Conservation (phyloP, 2,888 invertebrate species). For the Scaptomyza parva region DNA sequence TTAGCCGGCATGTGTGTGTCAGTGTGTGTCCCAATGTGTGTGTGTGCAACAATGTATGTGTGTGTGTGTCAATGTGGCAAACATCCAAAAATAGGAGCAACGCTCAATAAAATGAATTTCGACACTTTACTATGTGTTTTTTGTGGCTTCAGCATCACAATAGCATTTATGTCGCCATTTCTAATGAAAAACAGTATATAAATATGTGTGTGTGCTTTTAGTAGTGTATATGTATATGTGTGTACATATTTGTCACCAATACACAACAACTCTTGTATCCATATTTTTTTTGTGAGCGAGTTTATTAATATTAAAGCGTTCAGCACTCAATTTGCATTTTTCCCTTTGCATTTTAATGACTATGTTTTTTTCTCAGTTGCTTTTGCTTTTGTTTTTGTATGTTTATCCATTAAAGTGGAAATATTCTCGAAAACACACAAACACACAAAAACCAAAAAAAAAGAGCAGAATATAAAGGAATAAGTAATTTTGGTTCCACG, state of each 20-base stretch:
- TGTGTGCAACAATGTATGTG: constrained; percentile 1
- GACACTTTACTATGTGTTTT: constrained; percentile 43
- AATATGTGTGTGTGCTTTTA: too few relatives aligned
- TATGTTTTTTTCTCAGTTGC: background rate
- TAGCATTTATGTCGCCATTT: background rate
- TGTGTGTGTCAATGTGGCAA: constrained; percentile 1
- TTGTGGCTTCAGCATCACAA: constrained; percentile 7
- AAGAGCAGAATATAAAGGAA: background rate
- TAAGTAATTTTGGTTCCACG: background rate
- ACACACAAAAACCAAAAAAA: background rate
- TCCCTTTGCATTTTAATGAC: background rate
- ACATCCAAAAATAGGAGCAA: constrained; percentile 4
- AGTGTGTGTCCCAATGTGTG: constrained; percentile 1
- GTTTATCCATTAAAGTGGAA: background rate
- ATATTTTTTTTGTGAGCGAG: background rate
- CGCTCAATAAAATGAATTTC: constrained; percentile 48
- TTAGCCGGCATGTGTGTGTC: constrained; percentile 19
- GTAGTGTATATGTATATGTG: background rate
- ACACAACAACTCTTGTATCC: background rate
- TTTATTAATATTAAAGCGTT: constrained; percentile 1
- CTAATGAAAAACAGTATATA: background rate
- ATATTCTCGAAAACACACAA: background rate
- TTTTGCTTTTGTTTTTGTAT: background rate
- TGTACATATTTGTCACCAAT: background rate
- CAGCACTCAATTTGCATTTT: constrained; percentile 1